Evolutionary conservation across 2,113 vertebrate genomes (phyloP).

Genomic region (Leuciscus idus): DNA sequence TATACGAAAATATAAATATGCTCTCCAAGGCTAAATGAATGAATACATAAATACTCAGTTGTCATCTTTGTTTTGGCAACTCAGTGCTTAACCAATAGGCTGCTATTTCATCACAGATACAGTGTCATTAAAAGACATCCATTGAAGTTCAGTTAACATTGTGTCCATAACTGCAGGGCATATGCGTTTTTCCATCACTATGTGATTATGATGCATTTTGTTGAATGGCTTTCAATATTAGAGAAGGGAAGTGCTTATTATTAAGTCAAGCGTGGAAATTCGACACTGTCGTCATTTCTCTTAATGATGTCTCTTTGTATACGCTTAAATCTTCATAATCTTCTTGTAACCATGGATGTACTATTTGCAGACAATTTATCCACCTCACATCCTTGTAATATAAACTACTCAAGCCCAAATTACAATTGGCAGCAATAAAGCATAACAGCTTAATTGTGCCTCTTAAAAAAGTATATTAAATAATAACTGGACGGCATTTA

Average conservation of each 20-base stretch:
- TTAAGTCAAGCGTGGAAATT: constrained; percentile 13
- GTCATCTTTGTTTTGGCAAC: not conserved
- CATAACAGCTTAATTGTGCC: not conserved
- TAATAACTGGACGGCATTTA: not conserved
- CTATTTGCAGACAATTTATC: not conserved
- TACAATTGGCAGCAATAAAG: not conserved
- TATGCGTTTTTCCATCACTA: constrained; percentile 18
- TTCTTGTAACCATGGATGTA: constrained; percentile 20
- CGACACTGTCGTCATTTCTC: not conserved
- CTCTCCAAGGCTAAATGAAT: too few species aligned
- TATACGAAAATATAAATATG: too few species aligned
- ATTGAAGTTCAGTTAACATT: not conserved
- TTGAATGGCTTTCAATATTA: not conserved
- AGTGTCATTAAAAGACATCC: not conserved
- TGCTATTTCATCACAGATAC: not conserved
- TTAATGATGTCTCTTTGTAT: constrained; percentile 14
- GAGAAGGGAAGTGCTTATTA: constrained; percentile 2
- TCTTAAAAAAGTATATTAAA: not conserved
- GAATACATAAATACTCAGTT: not conserved
- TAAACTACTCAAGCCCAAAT: not conserved
- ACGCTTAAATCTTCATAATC: not conserved
- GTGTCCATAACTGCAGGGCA: not conserved
- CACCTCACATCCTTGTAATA: not conserved
- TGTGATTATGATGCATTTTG: constrained; percentile 21
- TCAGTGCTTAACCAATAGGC: not conserved